Evolutionary conservation across 2,888 invertebrate species (phyloP).

Genomic region (Drosophila tripunctata): DNA sequence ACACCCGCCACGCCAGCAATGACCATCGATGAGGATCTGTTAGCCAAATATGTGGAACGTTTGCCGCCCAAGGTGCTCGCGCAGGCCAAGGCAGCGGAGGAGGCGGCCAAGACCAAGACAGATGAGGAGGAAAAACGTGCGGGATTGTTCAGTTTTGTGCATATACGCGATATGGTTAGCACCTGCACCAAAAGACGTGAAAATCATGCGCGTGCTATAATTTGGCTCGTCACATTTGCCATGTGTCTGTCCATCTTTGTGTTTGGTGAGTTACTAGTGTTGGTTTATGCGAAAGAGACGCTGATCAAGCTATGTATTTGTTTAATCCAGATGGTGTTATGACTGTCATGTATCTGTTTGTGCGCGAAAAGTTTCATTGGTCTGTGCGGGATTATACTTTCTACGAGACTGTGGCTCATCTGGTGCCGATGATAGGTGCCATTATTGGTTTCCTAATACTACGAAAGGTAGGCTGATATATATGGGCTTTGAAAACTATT

Average conservation of each 20-base stretch:
- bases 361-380: conserved; percentile 89
- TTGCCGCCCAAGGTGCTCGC: conserved; percentile 37
- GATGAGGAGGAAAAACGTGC: conserved; percentile 44
- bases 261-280: conserved; percentile 68
- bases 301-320: too few relatives aligned
- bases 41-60: conserved; percentile 70
- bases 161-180: conserved; percentile 80
- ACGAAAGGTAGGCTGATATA: conserved; percentile 82
- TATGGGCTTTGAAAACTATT: neutral
- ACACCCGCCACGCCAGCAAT: conserved; percentile 47
- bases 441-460: conserved; percentile 86
- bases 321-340: conserved; percentile 73
- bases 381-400: conserved; percentile 87
- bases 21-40: conserved; percentile 50
- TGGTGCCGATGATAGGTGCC: conserved; percentile 86
- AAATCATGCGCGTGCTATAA: conserved; percentile 79
- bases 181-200: conserved; percentile 81
- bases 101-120: conserved; percentile 10
- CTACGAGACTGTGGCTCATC: conserved; percentile 86
- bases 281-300: too few relatives aligned
- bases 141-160: conserved; percentile 74
- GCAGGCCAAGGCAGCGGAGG: conserved; percentile 13
- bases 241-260: conserved; percentile 81
- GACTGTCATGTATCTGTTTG: conserved; percentile 87
- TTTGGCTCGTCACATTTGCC: conserved; percentile 81